phyloP scores from a whole-genome alignment of 2,797 vertebrate species.

The Rhincodon typus region DNA sequence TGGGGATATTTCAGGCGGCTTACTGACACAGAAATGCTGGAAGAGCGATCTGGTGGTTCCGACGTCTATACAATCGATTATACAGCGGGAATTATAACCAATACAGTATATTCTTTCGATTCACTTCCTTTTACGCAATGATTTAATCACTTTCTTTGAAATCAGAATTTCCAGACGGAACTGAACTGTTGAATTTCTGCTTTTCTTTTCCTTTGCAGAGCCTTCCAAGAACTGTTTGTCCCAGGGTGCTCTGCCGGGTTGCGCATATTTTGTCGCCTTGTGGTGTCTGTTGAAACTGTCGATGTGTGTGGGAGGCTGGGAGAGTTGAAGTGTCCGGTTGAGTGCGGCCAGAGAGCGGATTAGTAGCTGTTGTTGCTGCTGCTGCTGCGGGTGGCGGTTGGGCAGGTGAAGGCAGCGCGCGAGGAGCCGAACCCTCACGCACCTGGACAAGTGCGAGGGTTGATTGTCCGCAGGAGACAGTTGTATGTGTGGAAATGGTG shows the following conservation, averaged over 20 bases:
- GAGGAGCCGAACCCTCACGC: neutral
- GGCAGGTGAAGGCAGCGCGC: neutral
- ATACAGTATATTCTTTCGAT: neutral
- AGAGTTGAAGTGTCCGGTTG: neutral
- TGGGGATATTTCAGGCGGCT: neutral
- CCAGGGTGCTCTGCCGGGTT: neutral
- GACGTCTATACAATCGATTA: neutral
- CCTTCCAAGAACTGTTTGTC: constrained; percentile 7
- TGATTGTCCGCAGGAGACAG: neutral
- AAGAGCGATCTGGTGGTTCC: neutral
- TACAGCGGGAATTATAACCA: neutral
- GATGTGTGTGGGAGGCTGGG: neutral
- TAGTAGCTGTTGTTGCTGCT: neutral
- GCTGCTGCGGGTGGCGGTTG: neutral
- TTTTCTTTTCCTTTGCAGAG: neutral
- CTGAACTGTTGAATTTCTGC: neutral
- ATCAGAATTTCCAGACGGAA: neutral
- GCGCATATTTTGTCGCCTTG: neutral
- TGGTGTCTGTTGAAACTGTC: neutral
- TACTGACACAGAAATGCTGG: neutral
- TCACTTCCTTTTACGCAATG: neutral
- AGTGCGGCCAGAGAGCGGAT: neutral
- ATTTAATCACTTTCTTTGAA: neutral
- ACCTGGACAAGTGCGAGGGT: neutral
- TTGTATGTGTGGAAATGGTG: neutral